Conservation (phyloP, 2,797 vertebrate genomes). For the Sebastes itinus region DNA sequence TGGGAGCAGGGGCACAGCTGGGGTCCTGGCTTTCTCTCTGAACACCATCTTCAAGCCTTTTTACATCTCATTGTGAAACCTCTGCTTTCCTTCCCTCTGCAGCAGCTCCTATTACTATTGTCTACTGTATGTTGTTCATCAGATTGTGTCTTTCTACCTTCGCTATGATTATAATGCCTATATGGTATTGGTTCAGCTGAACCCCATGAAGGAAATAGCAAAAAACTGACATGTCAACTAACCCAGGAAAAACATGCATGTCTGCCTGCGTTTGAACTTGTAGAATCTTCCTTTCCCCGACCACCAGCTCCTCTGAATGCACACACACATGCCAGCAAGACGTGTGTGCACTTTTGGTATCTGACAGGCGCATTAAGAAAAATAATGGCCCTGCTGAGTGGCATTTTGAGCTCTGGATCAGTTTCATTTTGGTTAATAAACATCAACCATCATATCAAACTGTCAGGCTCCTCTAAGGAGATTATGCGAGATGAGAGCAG, state of each 20-base stretch:
- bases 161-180: background rate
- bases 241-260: background rate
- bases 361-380: slow-evolving; percentile 50
- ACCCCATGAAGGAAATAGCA: background rate
- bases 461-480: slow-evolving; percentile 18
- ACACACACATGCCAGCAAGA: slow-evolving; percentile 10
- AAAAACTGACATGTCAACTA: background rate
- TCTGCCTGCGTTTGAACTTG: background rate
- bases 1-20: slow-evolving; percentile 65
- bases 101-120: background rate
- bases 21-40: slow-evolving; percentile 60
- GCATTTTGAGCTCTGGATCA: slow-evolving; percentile 41
- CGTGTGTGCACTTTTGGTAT: slow-evolving; percentile 17
- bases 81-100: background rate
- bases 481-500: slow-evolving; percentile 20
- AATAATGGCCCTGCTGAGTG: slow-evolving; percentile 48
- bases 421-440: slow-evolving; percentile 41
- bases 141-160: background rate
- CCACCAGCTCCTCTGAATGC: slow-evolving; percentile 5
- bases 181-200: background rate
- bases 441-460: slow-evolving; percentile 27
- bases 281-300: background rate
- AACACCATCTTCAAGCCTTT: slow-evolving; percentile 57
- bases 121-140: background rate
- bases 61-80: slow-evolving; percentile 35